Base-by-base conservation (phyloP, 2,888 invertebrate genomes). In the Drosophila austrosaltans region DNA sequence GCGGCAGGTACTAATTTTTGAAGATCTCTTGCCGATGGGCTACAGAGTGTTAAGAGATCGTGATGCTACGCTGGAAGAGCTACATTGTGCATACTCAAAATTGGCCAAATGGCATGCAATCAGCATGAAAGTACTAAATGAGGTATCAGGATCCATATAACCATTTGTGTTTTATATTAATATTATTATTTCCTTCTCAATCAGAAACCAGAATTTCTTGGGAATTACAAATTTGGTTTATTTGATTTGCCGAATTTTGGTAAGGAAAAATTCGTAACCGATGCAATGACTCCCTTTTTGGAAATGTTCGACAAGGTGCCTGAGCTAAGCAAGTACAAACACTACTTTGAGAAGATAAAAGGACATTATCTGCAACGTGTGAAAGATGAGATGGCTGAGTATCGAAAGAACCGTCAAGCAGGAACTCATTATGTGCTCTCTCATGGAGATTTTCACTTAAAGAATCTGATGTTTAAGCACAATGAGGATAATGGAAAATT, bases 71-170 rank as follows among this genome's bases (percentile, higher is more conserved):
- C 32, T 91, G 12, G 81, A 84, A 1, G 93, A 93, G 53, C 70
- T 92, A 0, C 89, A 78, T 61, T 3, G 90, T 1, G 89, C 91
- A 0, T 68, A 93, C 0, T 76, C 76, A 4, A 87, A 92, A 1
- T 66, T 93, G 66, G 93, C 93, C 1, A 91, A 91, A 75, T 92
- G 93, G 71, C 93, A 93, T 72, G 92, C 79, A 0, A 63, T 40
- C 3, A 79, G 63, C 65, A 56, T 72, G 67, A 70, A 68, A 25
- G 30, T 68, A 2, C 28, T 48, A 8, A 48, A 56, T 30, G 68
- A 71, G 66, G 72, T 72, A 22, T 20, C 44, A 12, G 76, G 76
- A 0, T 90, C 81, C 40, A 78, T 91, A 0, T 89, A 30, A 2
- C 4, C 1, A 5, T 30, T 6, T 3, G 12, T 48, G 4, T 22